These are phyloP conservation scores for Frieseomelitta varia DNA, from an alignment of 1,140 invertebrate genomes.

Conservation along the genomic window DNA sequence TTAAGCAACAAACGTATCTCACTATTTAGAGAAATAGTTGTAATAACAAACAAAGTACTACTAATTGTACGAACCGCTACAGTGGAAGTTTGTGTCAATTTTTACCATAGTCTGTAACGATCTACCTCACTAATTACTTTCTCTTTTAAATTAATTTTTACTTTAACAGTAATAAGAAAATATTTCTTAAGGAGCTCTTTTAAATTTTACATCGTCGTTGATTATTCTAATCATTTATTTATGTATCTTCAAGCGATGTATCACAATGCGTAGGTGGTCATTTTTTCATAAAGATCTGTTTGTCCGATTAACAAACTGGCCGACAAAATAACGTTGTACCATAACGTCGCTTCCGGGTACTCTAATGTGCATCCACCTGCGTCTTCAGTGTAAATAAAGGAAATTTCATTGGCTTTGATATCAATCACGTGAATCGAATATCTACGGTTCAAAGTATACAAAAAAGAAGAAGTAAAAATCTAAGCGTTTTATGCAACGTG, in stretches of 20 bases:
- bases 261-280: neutral
- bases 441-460: neutral
- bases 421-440: neutral
- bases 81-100: neutral
- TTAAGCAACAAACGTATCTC: neutral
- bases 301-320: neutral
- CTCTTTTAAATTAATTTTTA: neutral
- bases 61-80: neutral
- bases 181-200: neutral
- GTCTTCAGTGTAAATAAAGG: slow-evolving; percentile 58
- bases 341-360: slow-evolving; percentile 25
- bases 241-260: neutral
- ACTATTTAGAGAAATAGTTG: neutral
- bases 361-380: slow-evolving; percentile 58
- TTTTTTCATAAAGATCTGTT: neutral
- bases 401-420: slow-evolving; percentile 22
- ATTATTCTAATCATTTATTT: neutral
- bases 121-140: neutral
- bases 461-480: neutral
- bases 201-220: neutral
- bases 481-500: neutral
- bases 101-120: neutral
- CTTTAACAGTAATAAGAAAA: neutral
- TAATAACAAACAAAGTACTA: neutral
- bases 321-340: slow-evolving; percentile 22